phyloP scores from a whole-genome alignment of 2,888 invertebrate species.

The Octonoba sinensis region DNA sequence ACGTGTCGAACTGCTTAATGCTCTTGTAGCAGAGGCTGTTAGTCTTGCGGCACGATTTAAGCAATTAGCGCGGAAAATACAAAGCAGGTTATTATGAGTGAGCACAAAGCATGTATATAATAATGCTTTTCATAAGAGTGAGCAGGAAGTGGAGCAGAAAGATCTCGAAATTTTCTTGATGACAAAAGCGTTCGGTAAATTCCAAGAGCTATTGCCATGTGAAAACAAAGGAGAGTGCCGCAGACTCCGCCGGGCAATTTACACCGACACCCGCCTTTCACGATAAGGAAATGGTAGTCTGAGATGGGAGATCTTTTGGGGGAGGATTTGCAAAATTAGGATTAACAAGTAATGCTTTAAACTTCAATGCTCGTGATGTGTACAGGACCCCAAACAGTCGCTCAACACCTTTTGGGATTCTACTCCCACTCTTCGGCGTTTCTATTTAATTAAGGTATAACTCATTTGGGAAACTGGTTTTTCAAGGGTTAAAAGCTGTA shows the following conservation, averaged over 20 bases:
- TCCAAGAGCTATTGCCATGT: constrained; percentile 12
- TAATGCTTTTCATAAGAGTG: constrained; percentile 6
- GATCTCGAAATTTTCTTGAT: constrained; percentile 42
- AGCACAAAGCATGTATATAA: constrained; percentile 22
- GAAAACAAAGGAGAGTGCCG: constrained; percentile 40
- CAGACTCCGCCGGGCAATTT: constrained; percentile 40
- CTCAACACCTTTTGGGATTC: too few relatives aligned
- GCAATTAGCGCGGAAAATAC: constrained; percentile 34
- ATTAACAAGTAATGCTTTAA: too few relatives aligned
- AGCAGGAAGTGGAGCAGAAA: constrained; percentile 20
- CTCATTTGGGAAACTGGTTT: too few relatives aligned
- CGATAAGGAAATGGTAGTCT: constrained; percentile 30
- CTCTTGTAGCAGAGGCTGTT: constrained; percentile 12
- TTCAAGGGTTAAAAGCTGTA: too few relatives aligned
- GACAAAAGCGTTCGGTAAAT: constrained; percentile 50
- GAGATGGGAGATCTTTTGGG: constrained; percentile 10
- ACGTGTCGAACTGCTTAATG: constrained; percentile 14
- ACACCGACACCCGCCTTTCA: constrained; percentile 25
- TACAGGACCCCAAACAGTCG: too few relatives aligned
- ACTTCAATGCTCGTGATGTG: too few relatives aligned
- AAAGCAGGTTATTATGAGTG: constrained; percentile 20
- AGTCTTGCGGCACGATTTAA: constrained; percentile 32
- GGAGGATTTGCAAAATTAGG: background rate
- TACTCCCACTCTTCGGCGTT: too few relatives aligned
- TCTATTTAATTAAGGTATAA: too few relatives aligned